phyloP scores from a whole-genome alignment of 2,888 invertebrate species.

The Zaprionus obscuricornis region DNA sequence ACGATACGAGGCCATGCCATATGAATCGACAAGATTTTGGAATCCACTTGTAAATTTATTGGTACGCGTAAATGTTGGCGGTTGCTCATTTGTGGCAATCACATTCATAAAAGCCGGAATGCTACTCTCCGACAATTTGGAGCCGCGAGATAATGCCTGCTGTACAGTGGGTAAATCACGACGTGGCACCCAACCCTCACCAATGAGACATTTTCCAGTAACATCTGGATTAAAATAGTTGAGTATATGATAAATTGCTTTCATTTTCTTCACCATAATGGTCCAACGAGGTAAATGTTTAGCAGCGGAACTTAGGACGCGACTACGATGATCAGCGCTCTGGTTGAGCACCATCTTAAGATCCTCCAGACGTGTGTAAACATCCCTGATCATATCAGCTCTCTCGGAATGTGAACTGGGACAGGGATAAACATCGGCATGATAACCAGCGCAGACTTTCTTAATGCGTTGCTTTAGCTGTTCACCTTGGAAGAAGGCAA shows the following conservation, averaged over 20 bases:
- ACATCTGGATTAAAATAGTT: constrained; percentile 97
- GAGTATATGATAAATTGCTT: constrained; percentile 96
- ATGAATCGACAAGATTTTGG: constrained; percentile 96
- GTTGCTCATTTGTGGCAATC: constrained; percentile 90
- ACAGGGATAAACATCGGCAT: constrained; percentile 93
- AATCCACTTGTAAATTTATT: constrained; percentile 97
- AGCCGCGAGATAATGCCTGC: constrained; percentile 91
- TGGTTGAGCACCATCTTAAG: constrained; percentile 90
- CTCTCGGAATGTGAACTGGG: constrained; percentile 91
- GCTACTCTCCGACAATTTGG: constrained; percentile 92
- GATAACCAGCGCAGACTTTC: constrained; percentile 94
- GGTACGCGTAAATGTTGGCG: constrained; percentile 95
- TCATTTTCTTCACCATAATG: constrained; percentile 93
- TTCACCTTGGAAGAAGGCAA: constrained; percentile 92
- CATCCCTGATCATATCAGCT: constrained; percentile 91
- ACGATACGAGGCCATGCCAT: constrained; percentile 95
- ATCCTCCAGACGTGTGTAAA: constrained; percentile 92
- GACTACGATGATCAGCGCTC: constrained; percentile 92
- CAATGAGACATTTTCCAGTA: constrained; percentile 94
- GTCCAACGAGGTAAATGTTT: constrained; percentile 92
- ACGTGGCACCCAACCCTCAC: constrained; percentile 94
- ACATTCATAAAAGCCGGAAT: constrained; percentile 97
- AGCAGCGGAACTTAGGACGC: constrained; percentile 91
- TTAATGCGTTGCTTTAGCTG: constrained; percentile 93
- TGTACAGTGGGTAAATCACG: constrained; percentile 89